phyloP scores from a whole-genome alignment of 2,888 invertebrate genomes.

The Callyntrura sp. region DNA sequence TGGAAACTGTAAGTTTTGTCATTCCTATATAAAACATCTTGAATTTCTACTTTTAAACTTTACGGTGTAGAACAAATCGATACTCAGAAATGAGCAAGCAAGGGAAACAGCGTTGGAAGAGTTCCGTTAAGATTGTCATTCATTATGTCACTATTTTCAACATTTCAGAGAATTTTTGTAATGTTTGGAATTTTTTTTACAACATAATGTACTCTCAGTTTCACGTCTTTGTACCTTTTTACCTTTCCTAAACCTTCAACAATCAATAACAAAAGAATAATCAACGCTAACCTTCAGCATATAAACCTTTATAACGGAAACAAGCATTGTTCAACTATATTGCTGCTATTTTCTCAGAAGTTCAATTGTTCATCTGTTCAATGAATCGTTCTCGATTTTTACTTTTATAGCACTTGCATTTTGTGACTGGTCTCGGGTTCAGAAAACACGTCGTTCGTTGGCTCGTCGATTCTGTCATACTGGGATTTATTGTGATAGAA shows the following conservation, averaged over 20 bases:
- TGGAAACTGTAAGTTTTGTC: slow-evolving; percentile 93
- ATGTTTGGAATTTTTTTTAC: slow-evolving; percentile 44
- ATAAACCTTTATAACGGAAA: slow-evolving; percentile 80
- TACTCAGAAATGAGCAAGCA: background rate
- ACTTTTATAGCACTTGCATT: slow-evolving; percentile 91
- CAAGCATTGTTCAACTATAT: slow-evolving; percentile 67
- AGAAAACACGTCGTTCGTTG: slow-evolving; percentile 91
- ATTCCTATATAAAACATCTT: background rate
- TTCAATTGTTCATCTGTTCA: slow-evolving; percentile 49
- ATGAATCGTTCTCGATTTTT: slow-evolving; percentile 71
- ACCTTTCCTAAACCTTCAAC: slow-evolving; percentile 71
- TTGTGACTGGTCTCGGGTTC: slow-evolving; percentile 95
- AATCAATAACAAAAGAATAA: slow-evolving; percentile 79
- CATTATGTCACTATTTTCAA: slow-evolving; percentile 58
- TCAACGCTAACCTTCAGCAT: slow-evolving; percentile 80
- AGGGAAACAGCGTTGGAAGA: background rate
- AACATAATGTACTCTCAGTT: slow-evolving; percentile 57
- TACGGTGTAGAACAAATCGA: background rate
- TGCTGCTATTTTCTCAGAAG: slow-evolving; percentile 73
- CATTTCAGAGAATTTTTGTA: slow-evolving; percentile 46
- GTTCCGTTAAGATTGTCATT: slow-evolving; percentile 46
- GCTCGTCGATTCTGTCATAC: slow-evolving; percentile 90
- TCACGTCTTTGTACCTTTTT: slow-evolving; percentile 58
- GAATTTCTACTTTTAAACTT: background rate
- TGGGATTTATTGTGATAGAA: slow-evolving; percentile 79